These are phyloP conservation scores for Gouania willdenowi DNA, from an alignment of 2,797 vertebrate species.

Conservation along the genomic window DNA sequence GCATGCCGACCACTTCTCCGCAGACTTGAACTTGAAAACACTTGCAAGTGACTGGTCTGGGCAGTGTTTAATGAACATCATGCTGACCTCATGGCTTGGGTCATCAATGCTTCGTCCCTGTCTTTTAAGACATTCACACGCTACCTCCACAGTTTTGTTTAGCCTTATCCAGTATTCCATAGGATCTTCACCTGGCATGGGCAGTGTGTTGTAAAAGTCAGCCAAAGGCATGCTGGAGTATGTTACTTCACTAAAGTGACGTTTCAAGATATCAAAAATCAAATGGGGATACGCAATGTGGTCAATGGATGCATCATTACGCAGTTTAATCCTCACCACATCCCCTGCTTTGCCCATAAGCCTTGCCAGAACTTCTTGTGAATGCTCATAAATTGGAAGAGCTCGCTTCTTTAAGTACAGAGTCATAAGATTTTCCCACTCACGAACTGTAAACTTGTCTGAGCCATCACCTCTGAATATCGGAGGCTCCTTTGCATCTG, in stretches of 20 bases:
- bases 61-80: background rate
- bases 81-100: background rate
- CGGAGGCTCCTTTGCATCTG: background rate
- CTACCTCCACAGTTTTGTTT: background rate
- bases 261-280: constrained; percentile 7
- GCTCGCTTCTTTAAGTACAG: background rate
- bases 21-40: too few relatives aligned
- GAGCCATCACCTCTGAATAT: constrained; percentile 1
- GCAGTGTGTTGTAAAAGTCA: background rate
- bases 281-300: background rate
- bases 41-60: too few relatives aligned
- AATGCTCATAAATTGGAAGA: background rate
- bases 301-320: background rate
- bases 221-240: constrained; percentile 8
- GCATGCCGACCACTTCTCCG: too few relatives aligned
- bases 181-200: background rate
- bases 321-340: constrained; percentile 19
- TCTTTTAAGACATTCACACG: background rate
- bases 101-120: background rate
- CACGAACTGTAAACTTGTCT: background rate
- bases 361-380: background rate
- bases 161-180: background rate
- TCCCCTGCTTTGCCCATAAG: constrained; percentile 16
- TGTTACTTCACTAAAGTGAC: constrained; percentile 3
- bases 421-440: constrained; percentile 2